Evolutionary conservation across 2,797 vertebrate genomes (phyloP), one percentile per base, ranked within the genome.

Genomic region (Parauchenoglanis punctatus): DNA sequence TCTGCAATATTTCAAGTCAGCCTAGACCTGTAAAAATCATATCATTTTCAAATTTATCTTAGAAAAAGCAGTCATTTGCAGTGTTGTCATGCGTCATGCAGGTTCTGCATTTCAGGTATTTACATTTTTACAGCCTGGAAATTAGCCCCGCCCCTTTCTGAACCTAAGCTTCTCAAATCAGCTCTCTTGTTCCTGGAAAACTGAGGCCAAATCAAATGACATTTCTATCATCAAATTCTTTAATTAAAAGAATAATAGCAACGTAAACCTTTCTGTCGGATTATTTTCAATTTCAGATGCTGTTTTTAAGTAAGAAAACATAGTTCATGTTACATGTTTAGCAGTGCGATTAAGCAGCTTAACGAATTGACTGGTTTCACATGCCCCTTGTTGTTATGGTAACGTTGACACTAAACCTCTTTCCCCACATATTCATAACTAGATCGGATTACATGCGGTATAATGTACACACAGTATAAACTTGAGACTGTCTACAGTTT

Each of bases 241-340:
- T 28, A 17, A 28, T 54, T 77, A 6, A 25, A 52, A 52, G 25
- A 54, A 77, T n/a, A 76, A 56, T 56, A 56, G 0, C 76, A 52
- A 31, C 1, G 23, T 6, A 12, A 54, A n/a, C 49, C 1, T 28
- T 31, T 31, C n/a, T 56, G n/a, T 77, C 13, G 54, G 49, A 13
- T 18, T 70, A 23, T 58, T 81, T 81, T 81, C 20, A 35, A 2
- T 81, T 44, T 59, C 20, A 23, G 17, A 12, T 2, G 17, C 76
- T 58, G 0, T 80, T 59, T 5, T 11, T 25, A n/a, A 77, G 4
- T 35, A 58, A 35, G 28, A 80, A 63, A 61, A 61, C 5, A 15
- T 44, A n/a, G 78, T 63, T 81, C 58, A n/a, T 63, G 35, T 63
- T 61, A n/a, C 58, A 81, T 63, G 58, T 81, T 81, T 81, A 46